Conservation (phyloP, 2,888 invertebrate species). For the Panopea generosa region DNA sequence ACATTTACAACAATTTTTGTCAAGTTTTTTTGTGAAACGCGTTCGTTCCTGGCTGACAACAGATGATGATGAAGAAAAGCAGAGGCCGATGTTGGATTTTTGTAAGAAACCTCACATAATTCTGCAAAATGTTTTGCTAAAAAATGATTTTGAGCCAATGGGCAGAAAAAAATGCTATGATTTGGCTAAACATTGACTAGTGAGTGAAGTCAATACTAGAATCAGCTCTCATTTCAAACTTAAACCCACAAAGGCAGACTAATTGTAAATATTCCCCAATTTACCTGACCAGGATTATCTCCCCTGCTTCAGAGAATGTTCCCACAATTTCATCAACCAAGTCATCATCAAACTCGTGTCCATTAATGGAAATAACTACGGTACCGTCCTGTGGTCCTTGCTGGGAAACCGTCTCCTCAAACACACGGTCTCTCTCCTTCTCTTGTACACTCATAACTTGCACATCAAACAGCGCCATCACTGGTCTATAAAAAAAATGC, state of each 20-base stretch:
- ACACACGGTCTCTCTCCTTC: slow-evolving; percentile 91
- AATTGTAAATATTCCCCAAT: too few species aligned
- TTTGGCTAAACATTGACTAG: background rate
- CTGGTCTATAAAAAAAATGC: slow-evolving; percentile 89
- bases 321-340: slow-evolving; percentile 92
- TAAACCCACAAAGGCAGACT: too few species aligned
- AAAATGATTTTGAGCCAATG: too few species aligned
- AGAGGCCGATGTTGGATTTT: too few species aligned
- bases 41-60: too few species aligned
- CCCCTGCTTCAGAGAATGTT: slow-evolving; percentile 92
- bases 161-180: too few species aligned
- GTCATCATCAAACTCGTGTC: slow-evolving; percentile 90
- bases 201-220: background rate
- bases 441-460: slow-evolving; percentile 93
- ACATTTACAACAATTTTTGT: too few species aligned
- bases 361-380: slow-evolving; percentile 90
- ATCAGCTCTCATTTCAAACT: background rate
- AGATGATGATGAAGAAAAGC: too few species aligned
- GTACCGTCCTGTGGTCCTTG: slow-evolving; percentile 98
- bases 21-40: too few species aligned
- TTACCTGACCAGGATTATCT: slow-evolving; percentile 93
- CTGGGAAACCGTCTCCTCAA: slow-evolving; percentile 88
- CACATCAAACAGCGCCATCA: slow-evolving; percentile 95
- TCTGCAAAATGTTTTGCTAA: too few species aligned
- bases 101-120: too few species aligned